A percentile compares a stretch with the other conserved stretches of the same genome.
These are phyloP conservation scores for Phrynocephalus guinanensis DNA, from an alignment of 2,797 vertebrate species.

Conservation along the genomic window DNA sequence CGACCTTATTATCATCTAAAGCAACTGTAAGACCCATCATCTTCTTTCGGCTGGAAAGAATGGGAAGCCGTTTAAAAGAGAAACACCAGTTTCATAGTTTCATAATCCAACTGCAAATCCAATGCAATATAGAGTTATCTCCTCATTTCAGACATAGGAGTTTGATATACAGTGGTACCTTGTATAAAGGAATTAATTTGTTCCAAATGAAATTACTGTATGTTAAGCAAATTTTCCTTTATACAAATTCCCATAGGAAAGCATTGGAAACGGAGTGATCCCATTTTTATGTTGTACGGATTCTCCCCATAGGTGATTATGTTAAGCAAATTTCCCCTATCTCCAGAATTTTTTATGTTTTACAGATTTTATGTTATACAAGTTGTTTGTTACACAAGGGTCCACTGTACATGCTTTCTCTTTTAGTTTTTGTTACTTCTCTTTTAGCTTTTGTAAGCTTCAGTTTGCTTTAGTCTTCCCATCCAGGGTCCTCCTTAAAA, in stretches of 20 bases:
- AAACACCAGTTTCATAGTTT: conserved; percentile 8
- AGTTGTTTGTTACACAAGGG: no score
- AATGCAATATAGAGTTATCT: not conserved
- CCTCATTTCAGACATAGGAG: not conserved
- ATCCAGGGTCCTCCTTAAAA: no score
- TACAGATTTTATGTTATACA: no score
- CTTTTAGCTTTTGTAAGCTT: not conserved
- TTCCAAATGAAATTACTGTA: no score
- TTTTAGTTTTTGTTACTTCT: not conserved
- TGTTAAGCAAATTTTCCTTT: no score
- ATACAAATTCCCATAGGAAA: no score
- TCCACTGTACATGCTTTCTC: not conserved
- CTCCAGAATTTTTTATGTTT: no score
- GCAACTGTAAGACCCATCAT: conserved; percentile 87
- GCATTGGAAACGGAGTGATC: no score
- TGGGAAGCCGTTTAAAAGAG: conserved; percentile 1
- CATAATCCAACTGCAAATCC: not conserved
- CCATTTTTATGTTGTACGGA: no score
- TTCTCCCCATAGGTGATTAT: no score
- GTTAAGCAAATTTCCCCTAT: no score
- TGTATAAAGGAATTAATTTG: no score
- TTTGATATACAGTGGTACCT: not conserved
- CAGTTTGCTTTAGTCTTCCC: not conserved
- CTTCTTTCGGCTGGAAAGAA: conserved; percentile 78
- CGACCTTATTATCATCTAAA: conserved; percentile 78